A percentile compares a stretch with the other conserved stretches of the same genome.
Evolutionary conservation across 2,888 invertebrate species (phyloP).

Genomic region (Epirrhoe tristata): DNA sequence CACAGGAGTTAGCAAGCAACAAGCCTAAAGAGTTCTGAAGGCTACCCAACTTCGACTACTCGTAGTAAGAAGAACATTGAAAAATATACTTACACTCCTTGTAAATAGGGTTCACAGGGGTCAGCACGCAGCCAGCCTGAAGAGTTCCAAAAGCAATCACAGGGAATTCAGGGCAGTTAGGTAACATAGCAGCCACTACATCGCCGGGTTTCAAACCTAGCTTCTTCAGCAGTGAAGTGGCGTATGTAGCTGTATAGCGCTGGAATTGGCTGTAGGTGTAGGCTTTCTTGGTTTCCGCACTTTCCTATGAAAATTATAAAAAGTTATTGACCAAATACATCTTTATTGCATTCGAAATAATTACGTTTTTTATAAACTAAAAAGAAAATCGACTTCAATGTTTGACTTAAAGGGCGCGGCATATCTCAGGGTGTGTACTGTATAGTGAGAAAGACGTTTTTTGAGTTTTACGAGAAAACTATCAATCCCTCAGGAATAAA

Average conservation of each 20-base stretch:
- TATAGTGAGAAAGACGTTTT: no score
- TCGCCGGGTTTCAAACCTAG: slow-evolving; percentile 87
- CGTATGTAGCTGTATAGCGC: slow-evolving; percentile 85
- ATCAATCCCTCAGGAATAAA: no score
- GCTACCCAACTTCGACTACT: neutral
- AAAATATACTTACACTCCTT: slow-evolving; percentile 31
- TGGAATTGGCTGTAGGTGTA: slow-evolving; percentile 81
- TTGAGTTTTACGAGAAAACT: no score
- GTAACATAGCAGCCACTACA: slow-evolving; percentile 88
- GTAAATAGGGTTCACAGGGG: slow-evolving; percentile 91
- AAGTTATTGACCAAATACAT: neutral
- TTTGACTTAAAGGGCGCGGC: no score
- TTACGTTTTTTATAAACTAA: no score
- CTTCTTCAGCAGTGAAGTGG: slow-evolving; percentile 87
- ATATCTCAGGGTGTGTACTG: no score
- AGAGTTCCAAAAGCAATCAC: slow-evolving; percentile 87
- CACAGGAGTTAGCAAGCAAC: no score
- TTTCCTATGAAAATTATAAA: slow-evolving; percentile 63
- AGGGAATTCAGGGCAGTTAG: slow-evolving; percentile 91
- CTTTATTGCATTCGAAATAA: neutral
- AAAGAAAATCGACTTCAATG: no score
- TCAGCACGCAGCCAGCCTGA: slow-evolving; percentile 89
- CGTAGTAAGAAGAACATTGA: neutral
- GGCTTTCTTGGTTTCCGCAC: slow-evolving; percentile 72
- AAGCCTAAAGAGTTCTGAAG: no score